Evolutionary conservation across 2,113 vertebrate species (phyloP), one percentile per base, ranked within the genome.

Genomic region (Chloebia gouldiae): DNA sequence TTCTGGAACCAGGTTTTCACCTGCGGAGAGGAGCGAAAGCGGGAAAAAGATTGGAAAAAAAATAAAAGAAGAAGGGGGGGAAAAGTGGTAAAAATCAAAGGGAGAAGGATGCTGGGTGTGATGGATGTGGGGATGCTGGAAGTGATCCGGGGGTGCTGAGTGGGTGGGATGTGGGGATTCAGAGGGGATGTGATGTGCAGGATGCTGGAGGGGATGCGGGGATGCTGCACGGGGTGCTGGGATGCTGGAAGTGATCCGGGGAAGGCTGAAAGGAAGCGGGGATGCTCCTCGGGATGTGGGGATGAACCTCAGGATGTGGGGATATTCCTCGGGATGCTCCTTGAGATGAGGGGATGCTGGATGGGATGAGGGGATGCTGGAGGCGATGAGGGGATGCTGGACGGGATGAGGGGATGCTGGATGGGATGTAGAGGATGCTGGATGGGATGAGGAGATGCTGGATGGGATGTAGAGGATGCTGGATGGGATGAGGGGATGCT

Each of bases 1-100:
- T 99, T 99, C 98, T 99, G 99, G 97, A 99, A 99, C 99, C 99
- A 99, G 56, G 99, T 99, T 96, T 99, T 99, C 92, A 99, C 99
- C 97, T 99, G 99, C 3, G 37, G 33, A 59, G 28, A 45, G 50
- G 9, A 17, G 11, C 18, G 39, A 7, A 57, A 30, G 40, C 16
- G 16, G 35, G 23, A 4, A 14, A 7, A 40, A 31, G 8, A 39
- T 5, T 8, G 13, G 2, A 7, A 13, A 19, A 35, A 44, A 40
- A 40, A 40, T 11, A 40, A 40, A 40, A 40, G 13, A 40, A 40
- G 40, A 40, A 40, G 40, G 3, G 23, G 23, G 8, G 0, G 0
- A 4, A 15, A 19, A 9, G 31, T 1, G 4, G 42, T 31, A 19
- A 37, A 33, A 76, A 73, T 19, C 2, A 2, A 31, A 50, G 17